Evolutionary conservation across 1,140 invertebrate species (phyloP), one percentile per base, ranked within the genome.

Genomic region (Dendrolimus kikuchii): DNA sequence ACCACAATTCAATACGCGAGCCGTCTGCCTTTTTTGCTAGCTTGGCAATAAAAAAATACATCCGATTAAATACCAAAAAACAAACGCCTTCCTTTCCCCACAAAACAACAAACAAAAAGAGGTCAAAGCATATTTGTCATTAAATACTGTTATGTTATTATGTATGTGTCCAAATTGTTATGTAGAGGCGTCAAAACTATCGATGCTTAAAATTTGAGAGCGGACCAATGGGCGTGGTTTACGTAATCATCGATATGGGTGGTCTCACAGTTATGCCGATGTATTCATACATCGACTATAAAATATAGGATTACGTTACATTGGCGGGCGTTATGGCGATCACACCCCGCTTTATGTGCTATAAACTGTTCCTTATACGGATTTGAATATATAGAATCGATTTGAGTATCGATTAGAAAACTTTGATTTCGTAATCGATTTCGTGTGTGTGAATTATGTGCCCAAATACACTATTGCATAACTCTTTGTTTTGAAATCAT

Each of bases 241-340:
- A 47, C 9, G 55, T 67, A 74, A 78, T 72, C 62, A 64, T 61
- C 62, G 42, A 56, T 59, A 51, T 83, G 77, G 77, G 80, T 83
- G 80, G 77, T 77, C 80, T 56, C 39, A 38, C 64, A 41, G 51
- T 68, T 67, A 64, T 56, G 54, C 60, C 60, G 62, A 47, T 64
- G 66, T 48, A 66, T 71, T 57, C 51, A 23, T 23, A 23, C 23
- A 23, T 23, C 23, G 23, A 23, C 60, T 62, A 72, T 73, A 71
- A 69, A 62, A 73, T 63, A 69, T 65, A 50, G 45, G 62, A 62
- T 63, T 66, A 66, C 62, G 62, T 62, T 59, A 59, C 53, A 65
- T 60, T 54, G 58, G 55, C 43, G 43, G 47, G 54, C 52, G 53
- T 55, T 57, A 62, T 47, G 50, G 41, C 51, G 63, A 66, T 66